Percentiles rank a stretch among this genome's conserved stretches.
Evolutionary conservation across 2,888 invertebrate genomes (phyloP).

Genomic region (Bursaphelenchus okinawaensis): DNA sequence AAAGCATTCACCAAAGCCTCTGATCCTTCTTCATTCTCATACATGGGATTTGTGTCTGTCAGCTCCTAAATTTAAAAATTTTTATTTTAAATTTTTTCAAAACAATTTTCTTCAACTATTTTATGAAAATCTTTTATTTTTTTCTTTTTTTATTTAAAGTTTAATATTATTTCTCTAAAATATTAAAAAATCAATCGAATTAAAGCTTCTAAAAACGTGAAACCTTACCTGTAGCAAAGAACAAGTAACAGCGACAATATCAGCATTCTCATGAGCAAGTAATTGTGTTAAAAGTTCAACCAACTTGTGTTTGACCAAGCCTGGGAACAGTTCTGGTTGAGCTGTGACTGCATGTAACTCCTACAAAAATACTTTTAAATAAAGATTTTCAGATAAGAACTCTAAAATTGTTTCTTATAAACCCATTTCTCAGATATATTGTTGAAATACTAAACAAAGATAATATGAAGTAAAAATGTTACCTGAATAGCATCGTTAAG

Average conservation of each 20-base stretch:
- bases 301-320: slow-evolving; percentile 78
- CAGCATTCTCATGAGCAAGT: slow-evolving; percentile 90
- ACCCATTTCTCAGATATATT: too few relatives aligned
- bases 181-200: too few relatives aligned
- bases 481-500: slow-evolving; percentile 72
- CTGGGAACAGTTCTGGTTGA: slow-evolving; percentile 85
- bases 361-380: slow-evolving; percentile 58
- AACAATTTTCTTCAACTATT: too few relatives aligned
- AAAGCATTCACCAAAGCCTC: slow-evolving; percentile 62
- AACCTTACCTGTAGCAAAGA: slow-evolving; percentile 62
- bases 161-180: too few relatives aligned
- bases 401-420: too few relatives aligned
- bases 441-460: background rate
- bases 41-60: slow-evolving; percentile 88
- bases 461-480: too few relatives aligned
- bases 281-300: slow-evolving; percentile 85
- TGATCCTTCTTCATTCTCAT: slow-evolving; percentile 63
- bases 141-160: too few relatives aligned
- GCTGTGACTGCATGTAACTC: slow-evolving; percentile 89
- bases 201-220: background rate
- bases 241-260: slow-evolving; percentile 76
- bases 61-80: slow-evolving; percentile 70
- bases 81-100: background rate
- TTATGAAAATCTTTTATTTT: too few relatives aligned
- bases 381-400: background rate